Conservation (phyloP, 2,797 vertebrate genomes). For the Brachyrhaphis roseni region DNA sequence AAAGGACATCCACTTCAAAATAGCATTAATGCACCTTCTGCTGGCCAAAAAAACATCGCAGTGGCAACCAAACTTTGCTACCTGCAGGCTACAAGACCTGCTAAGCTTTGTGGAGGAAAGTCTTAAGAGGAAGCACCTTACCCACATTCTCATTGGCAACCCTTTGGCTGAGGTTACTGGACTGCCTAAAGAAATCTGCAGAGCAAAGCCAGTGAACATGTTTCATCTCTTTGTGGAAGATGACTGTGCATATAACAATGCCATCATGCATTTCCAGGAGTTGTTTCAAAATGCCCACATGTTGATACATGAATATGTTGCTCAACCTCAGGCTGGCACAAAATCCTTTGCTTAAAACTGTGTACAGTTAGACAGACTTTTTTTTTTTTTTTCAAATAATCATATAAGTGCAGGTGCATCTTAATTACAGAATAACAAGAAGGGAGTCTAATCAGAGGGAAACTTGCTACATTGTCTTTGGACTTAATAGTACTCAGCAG, state of each 20-base stretch:
- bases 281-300: slow-evolving; percentile 86
- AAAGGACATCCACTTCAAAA: slow-evolving; percentile 87
- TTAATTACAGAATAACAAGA: neutral
- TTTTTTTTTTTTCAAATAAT: neutral
- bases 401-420: neutral
- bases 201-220: slow-evolving; percentile 87
- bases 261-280: slow-evolving; percentile 85
- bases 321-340: neutral
- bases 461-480: neutral
- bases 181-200: slow-evolving; percentile 78
- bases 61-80: slow-evolving; percentile 80
- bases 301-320: slow-evolving; percentile 84
- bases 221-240: slow-evolving; percentile 86
- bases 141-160: slow-evolving; percentile 89
- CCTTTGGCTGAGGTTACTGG: slow-evolving; percentile 68
- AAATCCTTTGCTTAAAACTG: neutral
- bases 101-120: slow-evolving; percentile 84
- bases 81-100: slow-evolving; percentile 81
- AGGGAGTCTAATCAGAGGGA: neutral
- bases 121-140: slow-evolving; percentile 83
- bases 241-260: slow-evolving; percentile 78
- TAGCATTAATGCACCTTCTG: slow-evolving; percentile 85
- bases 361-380: too few relatives aligned
- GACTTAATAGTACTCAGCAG: neutral
- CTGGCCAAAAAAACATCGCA: slow-evolving; percentile 62